phyloP scores from a whole-genome alignment of 2,888 invertebrate species.

The Ochropleura plecta region DNA sequence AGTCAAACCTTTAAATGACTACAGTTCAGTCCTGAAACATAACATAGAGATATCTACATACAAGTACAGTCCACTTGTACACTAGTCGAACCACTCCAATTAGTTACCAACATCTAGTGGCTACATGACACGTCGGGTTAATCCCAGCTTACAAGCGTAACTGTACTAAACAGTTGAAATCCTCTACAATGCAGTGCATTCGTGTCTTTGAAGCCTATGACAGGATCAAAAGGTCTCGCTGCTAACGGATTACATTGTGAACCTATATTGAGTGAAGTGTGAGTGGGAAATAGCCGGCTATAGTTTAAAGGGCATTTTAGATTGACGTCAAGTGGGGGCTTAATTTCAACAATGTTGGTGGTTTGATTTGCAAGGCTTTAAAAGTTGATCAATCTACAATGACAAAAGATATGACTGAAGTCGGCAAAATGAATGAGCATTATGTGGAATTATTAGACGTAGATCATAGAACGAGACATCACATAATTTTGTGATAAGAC shows the following conservation, averaged over 20 bases:
- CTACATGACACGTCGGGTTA: slow-evolving; percentile 84
- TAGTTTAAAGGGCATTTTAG: slow-evolving; percentile 56
- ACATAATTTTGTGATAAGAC: slow-evolving; percentile 12
- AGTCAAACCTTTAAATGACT: neutral
- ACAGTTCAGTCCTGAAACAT: slow-evolving; percentile 3
- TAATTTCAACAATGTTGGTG: slow-evolving; percentile 44
- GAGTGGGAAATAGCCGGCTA: slow-evolving; percentile 50
- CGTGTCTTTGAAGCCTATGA: slow-evolving; percentile 88
- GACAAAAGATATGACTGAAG: neutral
- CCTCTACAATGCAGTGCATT: slow-evolving; percentile 81
- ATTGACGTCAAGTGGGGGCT: slow-evolving; percentile 35
- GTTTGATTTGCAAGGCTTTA: neutral
- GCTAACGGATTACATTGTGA: slow-evolving; percentile 63
- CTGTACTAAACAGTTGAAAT: slow-evolving; percentile 83
- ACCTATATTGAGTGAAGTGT: slow-evolving; percentile 58
- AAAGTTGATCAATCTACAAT: neutral
- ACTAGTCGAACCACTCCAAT: slow-evolving; percentile 80
- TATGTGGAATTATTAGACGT: neutral
- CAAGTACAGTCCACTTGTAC: slow-evolving; percentile 71
- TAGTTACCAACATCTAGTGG: slow-evolving; percentile 81
- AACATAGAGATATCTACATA: slow-evolving; percentile 22
- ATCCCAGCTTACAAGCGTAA: slow-evolving; percentile 84
- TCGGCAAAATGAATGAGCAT: neutral
- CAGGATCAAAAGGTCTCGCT: slow-evolving; percentile 84
- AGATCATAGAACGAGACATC: slow-evolving; percentile 19